A percentile compares a stretch with the other conserved stretches of the same genome.
Evolutionary conservation across 2,113 vertebrate species (phyloP).

Genomic region (Stictonetta naevosa): DNA sequence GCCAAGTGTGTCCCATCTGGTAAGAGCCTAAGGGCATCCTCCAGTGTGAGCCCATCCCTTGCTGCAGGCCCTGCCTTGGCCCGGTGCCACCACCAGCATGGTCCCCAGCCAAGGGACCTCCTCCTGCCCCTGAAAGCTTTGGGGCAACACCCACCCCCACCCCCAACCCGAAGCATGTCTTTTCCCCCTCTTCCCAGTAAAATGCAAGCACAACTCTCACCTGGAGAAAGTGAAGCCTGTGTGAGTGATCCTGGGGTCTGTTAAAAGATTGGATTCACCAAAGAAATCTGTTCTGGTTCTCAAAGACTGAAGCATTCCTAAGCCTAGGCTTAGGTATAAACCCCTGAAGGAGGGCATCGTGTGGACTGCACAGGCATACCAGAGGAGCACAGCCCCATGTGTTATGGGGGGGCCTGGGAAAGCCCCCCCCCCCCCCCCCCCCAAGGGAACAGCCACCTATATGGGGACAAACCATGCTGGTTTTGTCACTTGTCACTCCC

Average conservation of each 20-base stretch:
- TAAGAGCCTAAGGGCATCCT: background rate
- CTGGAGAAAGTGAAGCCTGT: background rate
- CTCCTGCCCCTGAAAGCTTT: background rate
- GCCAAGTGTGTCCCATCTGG: background rate
- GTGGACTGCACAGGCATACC: rapidly evolving
- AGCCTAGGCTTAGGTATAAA: rapidly evolving
- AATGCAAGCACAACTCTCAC: background rate
- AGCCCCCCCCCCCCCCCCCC: no score
- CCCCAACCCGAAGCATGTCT: background rate
- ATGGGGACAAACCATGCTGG: background rate
- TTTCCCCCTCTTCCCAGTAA: background rate
- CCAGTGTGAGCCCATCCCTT: background rate
- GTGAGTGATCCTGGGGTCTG: background rate
- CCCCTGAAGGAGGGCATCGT: background rate
- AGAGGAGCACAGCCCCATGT: background rate
- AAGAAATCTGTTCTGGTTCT: background rate
- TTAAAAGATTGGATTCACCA: background rate
- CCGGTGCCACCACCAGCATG: background rate
- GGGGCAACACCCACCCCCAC: background rate
- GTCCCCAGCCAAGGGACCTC: background rate
- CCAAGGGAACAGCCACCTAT: background rate
- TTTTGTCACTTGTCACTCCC: background rate
- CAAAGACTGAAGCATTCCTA: background rate
- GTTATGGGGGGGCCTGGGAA: background rate
- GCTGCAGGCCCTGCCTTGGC: background rate